Evolutionary conservation across 2,113 vertebrate species (phyloP).

Genomic region (Sinocyclocheilus maitianheensis): DNA sequence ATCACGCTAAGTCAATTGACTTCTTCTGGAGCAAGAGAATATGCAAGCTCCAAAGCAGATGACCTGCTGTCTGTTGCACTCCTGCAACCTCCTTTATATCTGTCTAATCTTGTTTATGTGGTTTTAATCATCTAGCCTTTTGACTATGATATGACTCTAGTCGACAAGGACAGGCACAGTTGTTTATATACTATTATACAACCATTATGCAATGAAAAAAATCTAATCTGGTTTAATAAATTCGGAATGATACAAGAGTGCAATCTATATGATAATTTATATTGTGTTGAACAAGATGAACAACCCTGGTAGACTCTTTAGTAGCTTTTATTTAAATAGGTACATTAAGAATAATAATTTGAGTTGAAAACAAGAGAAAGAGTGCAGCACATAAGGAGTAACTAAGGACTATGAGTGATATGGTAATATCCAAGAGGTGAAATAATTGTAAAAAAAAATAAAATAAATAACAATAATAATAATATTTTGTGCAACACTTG

Average conservation of each 20-base stretch:
- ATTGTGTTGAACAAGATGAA: conserved; percentile 3
- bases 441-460: too few species aligned
- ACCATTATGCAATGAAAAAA: neutral
- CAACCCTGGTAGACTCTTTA: neutral
- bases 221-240: neutral
- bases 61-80: conserved; percentile 54
- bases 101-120: conserved; percentile 39
- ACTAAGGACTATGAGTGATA: neutral
- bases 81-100: conserved; percentile 30
- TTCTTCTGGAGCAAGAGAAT: conserved; percentile 56
- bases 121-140: conserved; percentile 41
- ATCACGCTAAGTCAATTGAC: conserved; percentile 73
- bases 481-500: neutral
- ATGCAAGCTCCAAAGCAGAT: conserved; percentile 63
- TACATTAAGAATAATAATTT: neutral
- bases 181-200: conserved; percentile 21
- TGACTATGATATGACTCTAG: conserved; percentile 7
- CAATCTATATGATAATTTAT: neutral
- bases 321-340: neutral
- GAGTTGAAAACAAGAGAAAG: neutral
- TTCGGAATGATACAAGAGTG: neutral
- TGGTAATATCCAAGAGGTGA: neutral
- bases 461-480: too few species aligned
- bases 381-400: neutral
- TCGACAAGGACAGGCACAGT: conserved; percentile 11